Evolutionary conservation across 2,113 vertebrate species (phyloP), one percentile per base, ranked within the genome.

Genomic region (Maccullochella peelii): DNA sequence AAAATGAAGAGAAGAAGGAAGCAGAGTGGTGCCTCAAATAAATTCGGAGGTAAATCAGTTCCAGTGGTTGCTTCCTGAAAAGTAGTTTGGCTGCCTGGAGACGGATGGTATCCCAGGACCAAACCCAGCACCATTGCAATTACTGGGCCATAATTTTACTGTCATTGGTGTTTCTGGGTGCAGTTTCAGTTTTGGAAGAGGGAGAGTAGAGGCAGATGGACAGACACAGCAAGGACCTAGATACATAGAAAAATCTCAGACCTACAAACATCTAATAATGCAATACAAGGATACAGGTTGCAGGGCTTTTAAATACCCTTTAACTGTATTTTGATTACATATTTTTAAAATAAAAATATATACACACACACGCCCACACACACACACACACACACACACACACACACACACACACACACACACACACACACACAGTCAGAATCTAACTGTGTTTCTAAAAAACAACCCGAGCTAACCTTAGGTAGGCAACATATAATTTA

Each of bases 11-110:
- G 73, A 67, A 66, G 57, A 49, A 61, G 73, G 52, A 86, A 69
- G 82, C 50, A 67, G 61, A 80, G n/a, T 9, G 36, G 66, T 67
- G 57, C 52, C 75, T 84, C 58, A 54, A 72, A 90, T 84, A 86
- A 78, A 92, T 80, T 77, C 11, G 2, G 75, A 85, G 74, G 82
- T 84, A 91, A 91, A 94, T 92, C 90, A 90, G 91, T 92, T 93
- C 88, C 90, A 88, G 65, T 91, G 69, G 87, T 91, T 91, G 86
- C 79, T 76, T 86, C 59, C 77, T 84, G 79, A 82, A 85, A 90
- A 82, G 86, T 81, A 87, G 71, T 89, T 86, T 88, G 87, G 87
- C 85, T 73, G 87, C 77, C 42, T 86, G 67, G 86, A 89, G 88
- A 89, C 73, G 23, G 79, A 69, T 73, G 83, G 65, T 80, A 77